Conservation (phyloP, 2,797 vertebrate genomes). For the Sitta carolinensis region DNA sequence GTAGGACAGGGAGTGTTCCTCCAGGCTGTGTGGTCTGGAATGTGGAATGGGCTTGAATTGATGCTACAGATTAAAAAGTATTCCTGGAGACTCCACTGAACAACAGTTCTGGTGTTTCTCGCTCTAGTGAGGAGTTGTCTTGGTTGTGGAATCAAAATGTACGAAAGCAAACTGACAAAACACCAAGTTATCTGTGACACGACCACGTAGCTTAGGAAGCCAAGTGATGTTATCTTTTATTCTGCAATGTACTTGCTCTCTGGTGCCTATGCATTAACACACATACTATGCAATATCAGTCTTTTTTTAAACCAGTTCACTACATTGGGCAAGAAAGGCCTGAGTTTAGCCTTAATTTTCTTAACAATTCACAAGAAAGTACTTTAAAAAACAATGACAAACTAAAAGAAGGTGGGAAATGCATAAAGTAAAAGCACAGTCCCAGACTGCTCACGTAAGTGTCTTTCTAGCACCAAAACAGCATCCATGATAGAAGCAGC, state of each 20-base stretch:
- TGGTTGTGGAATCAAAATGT: slow-evolving; percentile 12
- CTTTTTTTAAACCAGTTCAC: slow-evolving; percentile 30
- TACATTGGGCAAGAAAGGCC: slow-evolving; percentile 17
- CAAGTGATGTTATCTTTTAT: background rate
- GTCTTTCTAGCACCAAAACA: slow-evolving; percentile 49
- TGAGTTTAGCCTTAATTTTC: slow-evolving; percentile 50
- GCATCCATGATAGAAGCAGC: slow-evolving; percentile 56
- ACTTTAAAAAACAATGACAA: slow-evolving; percentile 5
- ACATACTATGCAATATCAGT: slow-evolving; percentile 39
- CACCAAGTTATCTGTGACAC: background rate
- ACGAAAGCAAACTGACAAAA: background rate
- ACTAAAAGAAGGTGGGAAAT: slow-evolving; percentile 26
- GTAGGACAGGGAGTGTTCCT: background rate
- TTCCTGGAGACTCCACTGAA: slow-evolving; percentile 12
- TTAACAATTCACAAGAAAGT: slow-evolving; percentile 22
- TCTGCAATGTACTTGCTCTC: slow-evolving; percentile 42
- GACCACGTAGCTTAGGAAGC: slow-evolving; percentile 44
- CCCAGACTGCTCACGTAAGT: slow-evolving; percentile 13
- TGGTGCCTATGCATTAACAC: slow-evolving; percentile 54
- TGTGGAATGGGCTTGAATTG: background rate
- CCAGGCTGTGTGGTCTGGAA: background rate
- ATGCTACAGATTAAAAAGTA: background rate
- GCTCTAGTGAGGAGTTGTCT: slow-evolving; percentile 15
- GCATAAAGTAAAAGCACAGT: slow-evolving; percentile 33
- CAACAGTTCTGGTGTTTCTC: slow-evolving; percentile 14